These are phyloP conservation scores for Discoglossus pictus DNA, from an alignment of 2,797 vertebrate species.

Conservation along the genomic window DNA sequence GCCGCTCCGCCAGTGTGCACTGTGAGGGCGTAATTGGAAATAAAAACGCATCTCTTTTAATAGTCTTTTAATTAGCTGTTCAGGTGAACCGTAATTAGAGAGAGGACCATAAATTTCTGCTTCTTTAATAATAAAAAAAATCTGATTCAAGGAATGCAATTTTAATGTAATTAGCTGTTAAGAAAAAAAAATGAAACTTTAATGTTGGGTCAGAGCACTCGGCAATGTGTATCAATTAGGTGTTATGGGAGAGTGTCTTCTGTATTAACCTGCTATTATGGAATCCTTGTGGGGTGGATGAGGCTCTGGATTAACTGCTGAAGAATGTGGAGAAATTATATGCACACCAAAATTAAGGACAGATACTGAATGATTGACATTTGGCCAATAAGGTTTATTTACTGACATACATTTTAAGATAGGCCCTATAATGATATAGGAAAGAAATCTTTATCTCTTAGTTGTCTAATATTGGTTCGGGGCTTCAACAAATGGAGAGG, in stretches of 20 bases:
- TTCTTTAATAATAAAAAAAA: conserved; percentile 58
- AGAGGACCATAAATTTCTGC: conserved; percentile 61
- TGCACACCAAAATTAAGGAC: no score
- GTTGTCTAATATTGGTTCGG: no score
- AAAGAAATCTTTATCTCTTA: no score
- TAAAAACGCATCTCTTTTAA: conserved; percentile 60
- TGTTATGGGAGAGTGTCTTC: conserved; percentile 26
- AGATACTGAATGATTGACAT: no score
- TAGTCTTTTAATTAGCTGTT: conserved; percentile 67
- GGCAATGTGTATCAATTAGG: conserved; percentile 4
- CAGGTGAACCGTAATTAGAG: conserved; percentile 67
- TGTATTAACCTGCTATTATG: conserved; percentile 42
- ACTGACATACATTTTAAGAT: no score
- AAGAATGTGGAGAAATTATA: no score
- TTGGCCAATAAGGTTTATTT: no score
- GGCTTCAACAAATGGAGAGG: no score
- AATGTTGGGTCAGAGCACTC: conserved; percentile 41
- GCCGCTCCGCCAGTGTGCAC: conserved; percentile 63
- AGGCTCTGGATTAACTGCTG: conserved; percentile 27
- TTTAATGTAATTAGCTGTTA: conserved; percentile 56
- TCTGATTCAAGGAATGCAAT: conserved; percentile 52
- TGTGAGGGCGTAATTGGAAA: conserved; percentile 59
- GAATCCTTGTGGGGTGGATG: conserved; percentile 21
- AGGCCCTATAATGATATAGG: no score
- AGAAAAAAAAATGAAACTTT: conserved; percentile 40